Evolutionary conservation across 2,888 invertebrate genomes (phyloP), one percentile per base, ranked within the genome.

Genomic region (Thereva unica): DNA sequence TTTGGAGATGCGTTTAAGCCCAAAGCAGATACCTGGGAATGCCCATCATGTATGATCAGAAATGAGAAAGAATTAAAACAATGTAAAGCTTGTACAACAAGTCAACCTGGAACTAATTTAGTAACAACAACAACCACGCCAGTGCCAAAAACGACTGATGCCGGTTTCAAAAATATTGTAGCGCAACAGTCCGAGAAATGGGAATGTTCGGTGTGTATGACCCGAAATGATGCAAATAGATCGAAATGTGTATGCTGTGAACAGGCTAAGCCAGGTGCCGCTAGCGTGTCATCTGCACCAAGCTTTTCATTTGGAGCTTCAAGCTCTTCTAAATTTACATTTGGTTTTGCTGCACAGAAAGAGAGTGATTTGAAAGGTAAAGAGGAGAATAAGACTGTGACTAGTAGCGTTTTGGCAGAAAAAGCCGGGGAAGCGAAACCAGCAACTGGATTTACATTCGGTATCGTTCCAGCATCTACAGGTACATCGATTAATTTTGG

Each of bases 141-240:
- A 67, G 47, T 42, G 41, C 47, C 64, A 47, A 64, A 64, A 45
- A 2, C 23, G 12, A 9, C 42, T 54, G 77, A 81, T 61, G 74
- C 75, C 37, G 81, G 79, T 37, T 82, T 83, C 44, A 75, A 79
- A 71, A 71, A 75, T 3, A 66, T 80, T 55, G 77, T 76, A 38
- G 77, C 75, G 3, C 72, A 76, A 35, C 80, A 82, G 67, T 77
- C 75, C 66, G 69, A 72, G 0, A 79, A 82, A 65, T 89, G 88
- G 88, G 84, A 85, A 68, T 89, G 89, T 75, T 77, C 79, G 9
- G 83, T 83, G 12, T 89, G 89, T 75, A 83, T 86, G 83, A 82
- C 87, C 0, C 80, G 81, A 65, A 89, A 89, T 74, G 79, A 82
- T 54, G 74, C 75, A 4, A 78, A 78, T 12, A 79, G 78, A 34